A percentile compares a stretch with the other conserved stretches of the same genome.
These are phyloP conservation scores for Illadopsis cleaveri DNA, from an alignment of 2,113 vertebrate species.

Conservation along the genomic window DNA sequence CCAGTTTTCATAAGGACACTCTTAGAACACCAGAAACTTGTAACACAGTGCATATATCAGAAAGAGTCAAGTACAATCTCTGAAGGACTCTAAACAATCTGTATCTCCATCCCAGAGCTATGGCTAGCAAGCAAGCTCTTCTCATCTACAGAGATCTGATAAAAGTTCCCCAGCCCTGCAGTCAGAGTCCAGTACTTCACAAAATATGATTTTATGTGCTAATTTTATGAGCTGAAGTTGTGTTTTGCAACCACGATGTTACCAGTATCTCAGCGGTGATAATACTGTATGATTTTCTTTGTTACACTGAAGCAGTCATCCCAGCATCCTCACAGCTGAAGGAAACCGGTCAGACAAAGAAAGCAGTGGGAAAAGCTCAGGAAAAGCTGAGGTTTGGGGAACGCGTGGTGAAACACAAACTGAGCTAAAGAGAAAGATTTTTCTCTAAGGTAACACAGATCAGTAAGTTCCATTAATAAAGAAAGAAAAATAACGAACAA, in stretches of 20 bases:
- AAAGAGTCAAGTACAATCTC: constrained; percentile 23
- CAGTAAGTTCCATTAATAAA: not conserved
- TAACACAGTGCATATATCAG: constrained; percentile 47
- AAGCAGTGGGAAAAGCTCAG: not conserved
- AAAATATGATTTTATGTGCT: not conserved
- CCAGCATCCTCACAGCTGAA: not conserved
- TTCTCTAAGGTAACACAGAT: not conserved
- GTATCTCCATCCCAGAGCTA: not conserved
- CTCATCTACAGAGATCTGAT: not conserved
- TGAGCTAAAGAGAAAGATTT: not conserved
- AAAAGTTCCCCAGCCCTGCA: not conserved
- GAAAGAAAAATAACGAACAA: not conserved
- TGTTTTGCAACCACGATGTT: not conserved
- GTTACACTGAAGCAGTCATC: not conserved
- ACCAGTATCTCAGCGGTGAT: not conserved
- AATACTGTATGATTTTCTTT: not conserved
- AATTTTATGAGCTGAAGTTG: not conserved
- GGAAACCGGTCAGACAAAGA: not conserved
- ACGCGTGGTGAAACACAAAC: not conserved
- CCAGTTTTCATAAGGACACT: constrained; percentile 67
- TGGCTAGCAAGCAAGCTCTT: not conserved
- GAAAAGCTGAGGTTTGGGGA: not conserved
- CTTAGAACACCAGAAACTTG: constrained; percentile 55
- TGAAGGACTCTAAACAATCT: not conserved
- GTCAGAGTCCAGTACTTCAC: not conserved